phyloP scores from a whole-genome alignment of 2,113 vertebrate genomes.

The Crotalus horridus region DNA sequence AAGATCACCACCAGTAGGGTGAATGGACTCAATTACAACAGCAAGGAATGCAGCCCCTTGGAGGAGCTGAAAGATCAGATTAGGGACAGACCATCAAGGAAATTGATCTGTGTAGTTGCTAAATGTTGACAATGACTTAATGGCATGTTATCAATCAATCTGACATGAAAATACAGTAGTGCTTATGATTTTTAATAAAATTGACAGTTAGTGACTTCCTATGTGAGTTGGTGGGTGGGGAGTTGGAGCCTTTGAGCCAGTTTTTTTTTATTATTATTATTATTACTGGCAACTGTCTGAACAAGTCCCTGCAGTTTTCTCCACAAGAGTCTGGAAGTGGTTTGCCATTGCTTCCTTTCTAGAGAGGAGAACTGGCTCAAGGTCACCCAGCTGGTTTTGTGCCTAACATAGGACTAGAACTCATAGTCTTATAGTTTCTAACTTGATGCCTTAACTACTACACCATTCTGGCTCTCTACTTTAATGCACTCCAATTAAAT shows the following conservation, averaged over 20 bases:
- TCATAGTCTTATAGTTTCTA: not conserved
- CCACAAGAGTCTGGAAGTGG: not conserved
- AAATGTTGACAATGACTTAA: not conserved
- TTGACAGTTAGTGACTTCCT: not conserved
- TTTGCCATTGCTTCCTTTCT: not conserved
- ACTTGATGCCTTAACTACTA: not conserved
- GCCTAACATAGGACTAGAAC: not conserved
- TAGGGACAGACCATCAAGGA: not conserved
- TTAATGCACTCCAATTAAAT: not conserved
- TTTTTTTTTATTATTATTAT: too few species aligned
- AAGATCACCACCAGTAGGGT: not conserved
- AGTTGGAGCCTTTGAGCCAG: not conserved
- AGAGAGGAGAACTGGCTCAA: not conserved
- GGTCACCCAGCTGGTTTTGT: not conserved
- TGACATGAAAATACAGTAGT: not conserved
- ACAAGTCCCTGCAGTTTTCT: not conserved
- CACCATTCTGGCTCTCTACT: not conserved
- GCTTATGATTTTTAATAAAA: not conserved
- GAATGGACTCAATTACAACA: not conserved
- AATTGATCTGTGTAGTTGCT: not conserved
- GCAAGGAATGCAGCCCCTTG: not conserved
- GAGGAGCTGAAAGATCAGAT: not conserved
- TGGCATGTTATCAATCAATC: not conserved
- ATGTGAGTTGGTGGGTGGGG: not conserved
- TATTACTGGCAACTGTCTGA: not conserved